Percentiles rank a stretch among this genome's conserved stretches.
Conservation (phyloP, 2,888 invertebrate genomes). For the Pristionchus maxplancki region DNA sequence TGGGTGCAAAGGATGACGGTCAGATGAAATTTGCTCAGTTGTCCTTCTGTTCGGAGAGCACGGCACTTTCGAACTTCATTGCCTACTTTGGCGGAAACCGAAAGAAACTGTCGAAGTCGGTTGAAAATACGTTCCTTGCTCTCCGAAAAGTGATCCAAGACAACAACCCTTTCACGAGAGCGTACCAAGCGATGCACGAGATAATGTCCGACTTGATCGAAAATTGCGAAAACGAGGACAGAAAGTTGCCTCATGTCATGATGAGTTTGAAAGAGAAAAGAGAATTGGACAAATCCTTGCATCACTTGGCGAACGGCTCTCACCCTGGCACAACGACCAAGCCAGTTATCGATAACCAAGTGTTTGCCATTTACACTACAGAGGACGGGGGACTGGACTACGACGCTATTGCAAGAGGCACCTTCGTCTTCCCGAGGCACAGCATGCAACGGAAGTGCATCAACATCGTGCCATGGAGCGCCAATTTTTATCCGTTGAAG, state of each 20-base stretch:
- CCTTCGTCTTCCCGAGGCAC: neutral
- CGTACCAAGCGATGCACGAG: neutral
- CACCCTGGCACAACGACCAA: neutral
- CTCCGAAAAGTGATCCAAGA: neutral
- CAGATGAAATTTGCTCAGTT: neutral
- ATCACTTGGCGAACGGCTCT: neutral
- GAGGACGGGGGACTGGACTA: neutral
- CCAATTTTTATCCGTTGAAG: neutral
- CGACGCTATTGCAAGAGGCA: neutral
- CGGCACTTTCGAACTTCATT: neutral
- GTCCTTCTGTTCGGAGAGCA: neutral
- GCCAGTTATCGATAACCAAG: neutral
- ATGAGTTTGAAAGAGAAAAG: neutral
- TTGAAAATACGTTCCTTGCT: neutral
- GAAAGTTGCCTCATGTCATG: neutral
- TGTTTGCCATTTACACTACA: conserved; percentile 9
- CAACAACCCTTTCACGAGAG: neutral
- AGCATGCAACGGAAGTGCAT: neutral
- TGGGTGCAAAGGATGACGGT: neutral
- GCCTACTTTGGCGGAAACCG: neutral
- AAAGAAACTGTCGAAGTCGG: neutral
- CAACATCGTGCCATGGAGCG: neutral
- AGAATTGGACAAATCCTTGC: neutral
- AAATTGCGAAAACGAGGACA: neutral
- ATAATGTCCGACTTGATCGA: neutral